Conservation (phyloP, 2,113 vertebrate genomes). For the Python bivittatus region DNA sequence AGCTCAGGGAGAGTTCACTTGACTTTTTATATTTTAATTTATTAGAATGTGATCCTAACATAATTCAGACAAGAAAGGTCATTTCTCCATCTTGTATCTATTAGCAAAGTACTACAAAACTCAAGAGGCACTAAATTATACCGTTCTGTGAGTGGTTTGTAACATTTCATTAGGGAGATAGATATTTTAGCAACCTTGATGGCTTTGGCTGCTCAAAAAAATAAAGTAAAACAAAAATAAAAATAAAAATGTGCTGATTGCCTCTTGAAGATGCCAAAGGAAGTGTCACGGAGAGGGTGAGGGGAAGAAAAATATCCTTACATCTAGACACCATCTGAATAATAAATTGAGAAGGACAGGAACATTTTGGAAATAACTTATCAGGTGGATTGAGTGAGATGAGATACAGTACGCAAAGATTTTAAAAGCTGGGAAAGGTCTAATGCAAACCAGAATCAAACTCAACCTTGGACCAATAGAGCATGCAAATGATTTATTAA, state of each 20-base stretch:
- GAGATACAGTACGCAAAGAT: background rate
- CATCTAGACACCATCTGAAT: constrained; percentile 8
- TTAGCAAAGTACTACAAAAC: constrained; percentile 35
- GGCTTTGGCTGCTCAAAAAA: background rate
- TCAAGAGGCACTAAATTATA: constrained; percentile 34
- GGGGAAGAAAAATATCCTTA: fast-evolving
- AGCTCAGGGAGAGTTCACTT: constrained; percentile 13
- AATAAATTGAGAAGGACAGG: constrained; percentile 1
- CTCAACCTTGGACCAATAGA: constrained; percentile 1
- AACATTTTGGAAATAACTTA: constrained; percentile 15
- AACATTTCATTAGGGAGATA: constrained; percentile 37
- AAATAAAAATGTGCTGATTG: background rate
- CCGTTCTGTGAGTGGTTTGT: constrained; percentile 10
- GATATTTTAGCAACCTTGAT: constrained; percentile 25
- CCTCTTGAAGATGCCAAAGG: background rate
- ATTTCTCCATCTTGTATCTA: constrained; percentile 27
- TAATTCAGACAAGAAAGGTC: constrained; percentile 32
- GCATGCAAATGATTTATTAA: background rate
- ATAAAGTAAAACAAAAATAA: background rate
- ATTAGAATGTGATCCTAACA: constrained; percentile 28
- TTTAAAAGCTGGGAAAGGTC: background rate
- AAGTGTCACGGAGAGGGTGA: background rate
- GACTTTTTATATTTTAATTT: constrained; percentile 26
- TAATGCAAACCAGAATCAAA: background rate
- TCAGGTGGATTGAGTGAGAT: background rate